Base-by-base conservation (phyloP, 2,113 vertebrate genomes). In the Myxocyprinus asiaticus region DNA sequence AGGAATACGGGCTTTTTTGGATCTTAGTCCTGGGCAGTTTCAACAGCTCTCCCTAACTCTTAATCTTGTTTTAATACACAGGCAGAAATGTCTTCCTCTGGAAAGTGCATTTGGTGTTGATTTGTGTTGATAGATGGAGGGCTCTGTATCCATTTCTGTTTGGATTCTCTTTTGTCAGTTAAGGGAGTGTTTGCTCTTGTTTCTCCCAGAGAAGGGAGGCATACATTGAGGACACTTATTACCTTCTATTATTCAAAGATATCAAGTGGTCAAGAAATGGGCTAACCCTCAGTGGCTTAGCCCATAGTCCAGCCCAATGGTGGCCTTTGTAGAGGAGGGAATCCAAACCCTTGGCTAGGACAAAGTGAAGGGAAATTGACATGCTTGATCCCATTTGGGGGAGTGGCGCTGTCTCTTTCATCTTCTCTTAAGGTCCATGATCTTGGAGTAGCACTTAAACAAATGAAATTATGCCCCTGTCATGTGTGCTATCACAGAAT, bases 291-390 rank as follows among this genome's bases (percentile, higher is more conserved):
- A 83, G 84, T 83, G 81, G 80, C 82, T 77, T 82, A 85, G 86
- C 87, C 85, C 88, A 86, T 76, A 77, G 87, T 88, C 74, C 86
- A 85, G 85, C 85, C 89, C 63, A 92, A 90, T 88, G 86, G 89
- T 88, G 87, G 90, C 87, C 90, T 92, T 93, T 93, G 91, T 92
- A 84, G 88, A 76, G 0, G 73, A 86, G 87, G 91, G 86, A 93
- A 93, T 84, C 89, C 91, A 92, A 92, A 92, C 90, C 90, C 89
- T 84, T 83, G 81, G 85, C 89, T 85, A 72, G 90, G 89, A 92
- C 90, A 92, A 92, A 92, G 91, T 90, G 87, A 86, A 88, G 88
- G 90, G 92, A 93, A 93, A 92, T 91, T 93, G 91, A 93, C 92
- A 92, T 90, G 89, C 90, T 89, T 92, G 92, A 93, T 92, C 91